Conservation (phyloP, 1,140 invertebrate genomes). For the Panonychus citri region DNA sequence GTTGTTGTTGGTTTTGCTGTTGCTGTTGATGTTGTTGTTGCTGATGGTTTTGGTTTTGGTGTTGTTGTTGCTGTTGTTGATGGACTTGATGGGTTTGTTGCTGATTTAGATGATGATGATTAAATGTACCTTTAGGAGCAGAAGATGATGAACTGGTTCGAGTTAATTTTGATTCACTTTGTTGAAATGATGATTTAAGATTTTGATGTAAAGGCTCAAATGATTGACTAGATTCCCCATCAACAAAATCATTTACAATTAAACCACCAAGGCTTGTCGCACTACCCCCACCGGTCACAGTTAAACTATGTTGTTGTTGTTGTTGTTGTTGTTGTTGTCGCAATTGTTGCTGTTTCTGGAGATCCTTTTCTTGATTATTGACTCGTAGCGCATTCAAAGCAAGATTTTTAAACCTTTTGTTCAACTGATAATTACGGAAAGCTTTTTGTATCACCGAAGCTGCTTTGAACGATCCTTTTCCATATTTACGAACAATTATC, state of each 20-base stretch:
- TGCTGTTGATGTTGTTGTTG: no score
- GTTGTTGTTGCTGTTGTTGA: no score
- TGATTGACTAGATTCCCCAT: neutral
- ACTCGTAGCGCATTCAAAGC: conserved; percentile 8
- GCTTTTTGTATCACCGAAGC: conserved; percentile 84
- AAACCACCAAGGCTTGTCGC: neutral
- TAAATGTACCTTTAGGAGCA: neutral
- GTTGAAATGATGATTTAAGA: neutral
- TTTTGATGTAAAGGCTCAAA: no score
- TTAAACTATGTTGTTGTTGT: no score
- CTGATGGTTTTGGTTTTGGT: no score
- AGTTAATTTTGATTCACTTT: neutral
- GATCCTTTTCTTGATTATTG: neutral
- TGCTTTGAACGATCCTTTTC: conserved; percentile 38
- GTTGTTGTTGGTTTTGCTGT: no score
- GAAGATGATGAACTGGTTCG: neutral
- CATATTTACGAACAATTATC: conserved; percentile 80
- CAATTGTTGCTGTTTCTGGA: neutral
- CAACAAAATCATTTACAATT: neutral
- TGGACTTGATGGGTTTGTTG: neutral
- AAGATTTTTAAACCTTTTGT: conserved; percentile 80
- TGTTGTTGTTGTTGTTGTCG: neutral
- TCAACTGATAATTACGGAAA: conserved; percentile 68
- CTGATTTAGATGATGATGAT: neutral
- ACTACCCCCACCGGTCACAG: no score